Percentiles rank a stretch among this genome's conserved stretches.
Conservation (phyloP, 2,888 invertebrate genomes). For the Strigamia crassipes region DNA sequence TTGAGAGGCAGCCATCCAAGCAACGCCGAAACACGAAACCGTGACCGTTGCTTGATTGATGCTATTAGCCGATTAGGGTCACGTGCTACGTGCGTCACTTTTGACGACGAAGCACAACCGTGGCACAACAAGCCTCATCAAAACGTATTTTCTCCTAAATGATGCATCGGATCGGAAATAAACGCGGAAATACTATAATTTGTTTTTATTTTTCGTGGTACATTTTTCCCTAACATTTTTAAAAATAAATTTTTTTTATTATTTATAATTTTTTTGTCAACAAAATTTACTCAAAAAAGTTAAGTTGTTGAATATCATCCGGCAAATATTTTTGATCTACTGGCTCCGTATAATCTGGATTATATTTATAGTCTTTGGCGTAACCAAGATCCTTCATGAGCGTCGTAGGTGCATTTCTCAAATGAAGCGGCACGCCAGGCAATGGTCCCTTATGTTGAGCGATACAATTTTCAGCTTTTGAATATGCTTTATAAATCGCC, state of each 20-base stretch:
- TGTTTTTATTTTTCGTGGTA: no score
- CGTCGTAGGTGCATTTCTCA: slow-evolving; percentile 79
- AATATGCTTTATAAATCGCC: slow-evolving; percentile 67
- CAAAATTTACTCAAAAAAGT: slow-evolving; percentile 54
- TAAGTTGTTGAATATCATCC: slow-evolving; percentile 53
- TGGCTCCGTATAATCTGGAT: slow-evolving; percentile 53
- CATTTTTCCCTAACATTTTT: no score
- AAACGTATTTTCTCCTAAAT: no score
- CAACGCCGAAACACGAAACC: slow-evolving; percentile 7
- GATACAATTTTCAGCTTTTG: slow-evolving; percentile 67
- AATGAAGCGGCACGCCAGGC: slow-evolving; percentile 75
- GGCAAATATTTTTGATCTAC: slow-evolving; percentile 57
- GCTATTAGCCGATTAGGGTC: neutral
- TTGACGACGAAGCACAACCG: neutral
- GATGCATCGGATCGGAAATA: no score
- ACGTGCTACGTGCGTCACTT: neutral
- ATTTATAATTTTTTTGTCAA: neutral
- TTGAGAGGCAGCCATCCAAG: neutral
- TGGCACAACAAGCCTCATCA: neutral
- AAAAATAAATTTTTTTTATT: no score
- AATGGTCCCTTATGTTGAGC: slow-evolving; percentile 69
- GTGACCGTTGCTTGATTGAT: neutral
- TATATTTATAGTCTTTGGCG: slow-evolving; percentile 57
- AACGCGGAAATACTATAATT: no score
- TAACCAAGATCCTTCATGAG: slow-evolving; percentile 75